Percentiles rank a stretch among this genome's conserved stretches.
These are phyloP conservation scores for Oophaga sylvatica DNA, from an alignment of 2,797 vertebrate species.

Conservation along the genomic window DNA sequence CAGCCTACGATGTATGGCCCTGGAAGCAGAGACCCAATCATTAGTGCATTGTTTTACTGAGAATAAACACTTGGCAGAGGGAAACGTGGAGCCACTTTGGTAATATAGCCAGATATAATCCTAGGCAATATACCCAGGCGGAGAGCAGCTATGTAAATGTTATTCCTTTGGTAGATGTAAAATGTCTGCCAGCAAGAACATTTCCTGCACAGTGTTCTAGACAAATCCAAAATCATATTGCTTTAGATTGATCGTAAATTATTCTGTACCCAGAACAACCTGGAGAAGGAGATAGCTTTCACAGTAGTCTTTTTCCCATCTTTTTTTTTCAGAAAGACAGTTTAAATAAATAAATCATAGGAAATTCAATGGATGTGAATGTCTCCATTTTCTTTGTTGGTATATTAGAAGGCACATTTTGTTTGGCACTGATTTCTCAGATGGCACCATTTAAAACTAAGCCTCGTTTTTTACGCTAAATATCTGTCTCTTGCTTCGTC, in stretches of 20 bases:
- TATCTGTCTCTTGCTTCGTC: not conserved
- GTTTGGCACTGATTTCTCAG: not conserved
- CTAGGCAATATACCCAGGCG: conserved; percentile 37
- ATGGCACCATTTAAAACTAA: not conserved
- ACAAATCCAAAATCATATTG: conserved; percentile 51
- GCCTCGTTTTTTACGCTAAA: not conserved
- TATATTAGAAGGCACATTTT: not conserved
- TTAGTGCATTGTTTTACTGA: conserved; percentile 44
- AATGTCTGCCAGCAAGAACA: conserved; percentile 48
- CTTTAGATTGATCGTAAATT: conserved; percentile 51
- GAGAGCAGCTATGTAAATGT: conserved; percentile 51
- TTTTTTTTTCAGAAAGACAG: not conserved
- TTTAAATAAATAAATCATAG: conserved; percentile 24
- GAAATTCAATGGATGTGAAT: not conserved
- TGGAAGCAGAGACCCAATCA: conserved; percentile 31
- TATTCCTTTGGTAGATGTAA: conserved; percentile 50
- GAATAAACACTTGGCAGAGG: conserved; percentile 35
- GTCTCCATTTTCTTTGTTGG: conserved; percentile 4
- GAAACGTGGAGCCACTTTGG: conserved; percentile 13
- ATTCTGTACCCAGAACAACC: conserved; percentile 37
- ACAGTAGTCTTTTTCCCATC: not conserved
- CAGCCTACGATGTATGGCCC: not conserved
- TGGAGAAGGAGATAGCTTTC: conserved; percentile 40
- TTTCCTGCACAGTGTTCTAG: conserved; percentile 45
- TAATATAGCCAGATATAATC: conserved; percentile 43